Evolutionary conservation across 1,140 invertebrate species (phyloP), one percentile per base, ranked within the genome.

Genomic region (Nymphalis io): DNA sequence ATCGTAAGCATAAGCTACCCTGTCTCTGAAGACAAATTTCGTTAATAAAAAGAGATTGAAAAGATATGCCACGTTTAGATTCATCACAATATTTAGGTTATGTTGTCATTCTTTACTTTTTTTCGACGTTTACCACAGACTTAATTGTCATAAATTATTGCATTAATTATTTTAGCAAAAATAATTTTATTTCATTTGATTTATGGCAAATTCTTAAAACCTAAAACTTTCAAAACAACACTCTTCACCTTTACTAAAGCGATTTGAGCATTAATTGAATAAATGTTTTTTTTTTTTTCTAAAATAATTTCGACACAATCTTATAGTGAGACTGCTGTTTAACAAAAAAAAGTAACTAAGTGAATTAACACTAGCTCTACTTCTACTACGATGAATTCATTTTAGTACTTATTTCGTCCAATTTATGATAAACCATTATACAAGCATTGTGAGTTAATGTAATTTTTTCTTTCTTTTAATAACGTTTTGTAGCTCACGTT

Each of bases 11-110:
- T 57, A 69, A 39, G 78, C 65, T 38, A 68, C 66, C 64, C 39
- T 74, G 63, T 73, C 72, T 51, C 60, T 55, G 33, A 67, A 71
- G 51, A 68, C 62, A 75, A 75, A 70, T 75, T 65, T 70, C 39
- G 72, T 57, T 70, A 79, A 75, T 70, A 79, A 72, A 77, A 81
- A 42, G 72, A 80, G 70, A 77, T 62, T 63, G 38, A 73, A 69
- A 68, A 74, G 46, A 55, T 73, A 76, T 68, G 38, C 46, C 15
- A 70, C 70, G 72, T 79, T 78, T 74, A 59, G 44, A 60, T 68
- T 62, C 48, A 44, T 68, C 59, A 73, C 70, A 60, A 66, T 80
- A 23, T 33, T 33, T 40, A 33, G 27, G 27, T 55, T 23, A 55
- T 40, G 39, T 33, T 62, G 46, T 58, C 39, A 61, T 51, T 39